phyloP scores from a whole-genome alignment of 2,113 vertebrate species.

The Asarcornis scutulata region DNA sequence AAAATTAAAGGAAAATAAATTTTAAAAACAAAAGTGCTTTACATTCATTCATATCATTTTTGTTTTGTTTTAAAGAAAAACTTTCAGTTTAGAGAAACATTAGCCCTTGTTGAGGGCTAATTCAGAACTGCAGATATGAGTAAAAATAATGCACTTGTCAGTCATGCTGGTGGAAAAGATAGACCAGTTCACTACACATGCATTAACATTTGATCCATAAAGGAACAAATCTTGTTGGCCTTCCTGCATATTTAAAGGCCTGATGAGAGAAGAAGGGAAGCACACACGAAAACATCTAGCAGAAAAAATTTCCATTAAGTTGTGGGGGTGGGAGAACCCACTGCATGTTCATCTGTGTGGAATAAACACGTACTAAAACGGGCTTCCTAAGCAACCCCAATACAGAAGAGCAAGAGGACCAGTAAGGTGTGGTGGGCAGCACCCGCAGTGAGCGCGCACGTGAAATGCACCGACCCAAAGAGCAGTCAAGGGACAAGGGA shows the following conservation, averaged over 20 bases:
- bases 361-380: background rate
- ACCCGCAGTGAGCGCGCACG: background rate
- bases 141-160: background rate
- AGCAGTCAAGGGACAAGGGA: background rate
- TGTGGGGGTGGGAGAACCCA: background rate
- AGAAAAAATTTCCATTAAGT: background rate
- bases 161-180: background rate
- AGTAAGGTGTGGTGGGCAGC: background rate
- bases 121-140: background rate
- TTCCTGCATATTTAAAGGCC: background rate
- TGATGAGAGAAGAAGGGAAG: accelerated
- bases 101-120: background rate
- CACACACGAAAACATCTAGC: background rate
- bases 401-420: background rate
- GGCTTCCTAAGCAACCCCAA: background rate
- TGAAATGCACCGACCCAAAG: background rate
- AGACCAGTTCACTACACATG: accelerated
- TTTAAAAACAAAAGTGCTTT: background rate
- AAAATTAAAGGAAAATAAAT: background rate
- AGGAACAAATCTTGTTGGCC: background rate
- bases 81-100: background rate
- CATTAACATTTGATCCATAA: background rate
- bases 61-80: background rate
- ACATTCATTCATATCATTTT: background rate
- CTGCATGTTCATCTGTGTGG: background rate